Evolutionary conservation across 2,888 invertebrate genomes (phyloP).

Genomic region (Drosophila antonietae): DNA sequence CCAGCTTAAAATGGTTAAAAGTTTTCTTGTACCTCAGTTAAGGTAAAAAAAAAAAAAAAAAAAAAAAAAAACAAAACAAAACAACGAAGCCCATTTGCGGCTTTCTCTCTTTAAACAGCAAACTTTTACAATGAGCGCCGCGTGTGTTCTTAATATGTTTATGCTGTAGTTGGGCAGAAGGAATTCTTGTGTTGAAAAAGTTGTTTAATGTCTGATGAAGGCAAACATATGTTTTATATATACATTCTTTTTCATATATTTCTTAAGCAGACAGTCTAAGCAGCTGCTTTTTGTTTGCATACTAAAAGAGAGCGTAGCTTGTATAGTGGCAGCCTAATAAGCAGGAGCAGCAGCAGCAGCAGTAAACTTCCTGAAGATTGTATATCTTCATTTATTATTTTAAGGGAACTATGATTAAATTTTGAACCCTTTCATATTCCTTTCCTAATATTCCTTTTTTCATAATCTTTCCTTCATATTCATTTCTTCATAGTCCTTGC

Average conservation of each 20-base stretch:
- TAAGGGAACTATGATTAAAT: too few relatives aligned
- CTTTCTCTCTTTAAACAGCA: conserved; percentile 44
- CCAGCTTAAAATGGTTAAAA: conserved; percentile 60
- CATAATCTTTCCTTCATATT: too few relatives aligned
- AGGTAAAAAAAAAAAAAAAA: conserved; percentile 30
- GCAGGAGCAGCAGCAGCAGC: too few relatives aligned
- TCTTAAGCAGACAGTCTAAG: neutral
- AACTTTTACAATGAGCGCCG: conserved; percentile 38
- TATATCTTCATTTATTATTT: neutral
- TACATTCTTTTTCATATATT: neutral
- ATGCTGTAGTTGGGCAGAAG: conserved; percentile 17
- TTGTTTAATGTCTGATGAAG: conserved; percentile 13
- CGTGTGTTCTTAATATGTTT: conserved; percentile 40
- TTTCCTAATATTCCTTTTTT: too few relatives aligned
- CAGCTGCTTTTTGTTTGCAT: neutral
- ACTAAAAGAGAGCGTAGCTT: neutral
- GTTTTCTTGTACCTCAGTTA: conserved; percentile 31
- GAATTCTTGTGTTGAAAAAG: neutral
- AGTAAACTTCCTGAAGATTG: neutral
- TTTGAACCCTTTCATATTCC: too few relatives aligned
- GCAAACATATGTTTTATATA: conserved; percentile 32
- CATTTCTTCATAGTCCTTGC: too few relatives aligned
- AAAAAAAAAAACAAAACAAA: too few relatives aligned
- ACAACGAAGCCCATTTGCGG: conserved; percentile 31
- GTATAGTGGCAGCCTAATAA: neutral